Evolutionary conservation across 2,888 invertebrate species (phyloP).

Genomic region (Malthinus seriepunctatus): DNA sequence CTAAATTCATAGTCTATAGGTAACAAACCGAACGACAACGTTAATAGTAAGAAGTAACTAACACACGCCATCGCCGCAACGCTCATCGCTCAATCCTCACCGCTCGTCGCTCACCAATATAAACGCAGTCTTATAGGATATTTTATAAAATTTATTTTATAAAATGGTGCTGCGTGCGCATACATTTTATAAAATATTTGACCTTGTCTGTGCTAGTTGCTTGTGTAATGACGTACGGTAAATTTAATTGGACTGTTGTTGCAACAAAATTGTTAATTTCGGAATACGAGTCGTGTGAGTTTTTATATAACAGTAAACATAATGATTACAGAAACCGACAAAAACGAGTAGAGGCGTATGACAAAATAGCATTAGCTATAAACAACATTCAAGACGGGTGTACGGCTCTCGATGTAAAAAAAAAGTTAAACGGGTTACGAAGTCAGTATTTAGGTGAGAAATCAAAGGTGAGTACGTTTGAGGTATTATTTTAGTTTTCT

Average conservation of each 20-base stretch:
- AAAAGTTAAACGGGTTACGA: background rate
- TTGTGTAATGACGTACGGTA: background rate
- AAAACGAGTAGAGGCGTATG: background rate
- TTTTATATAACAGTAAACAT: background rate
- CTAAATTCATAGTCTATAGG: too few species aligned
- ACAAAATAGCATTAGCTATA: background rate
- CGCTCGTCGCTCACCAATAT: too few species aligned
- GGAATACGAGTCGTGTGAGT: background rate
- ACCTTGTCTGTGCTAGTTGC: background rate
- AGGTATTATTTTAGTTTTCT: too few species aligned
- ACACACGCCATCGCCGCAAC: too few species aligned
- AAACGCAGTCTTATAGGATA: too few species aligned
- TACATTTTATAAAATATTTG: background rate
- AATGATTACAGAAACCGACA: background rate
- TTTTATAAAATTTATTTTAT: background rate
- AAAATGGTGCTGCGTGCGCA: background rate
- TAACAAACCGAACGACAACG: too few species aligned
- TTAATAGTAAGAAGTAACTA: too few species aligned
- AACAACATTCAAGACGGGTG: too few species aligned
- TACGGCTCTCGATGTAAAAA: background rate
- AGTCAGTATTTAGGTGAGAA: background rate
- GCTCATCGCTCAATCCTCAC: too few species aligned
- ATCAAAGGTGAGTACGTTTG: background rate
- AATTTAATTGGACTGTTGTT: background rate
- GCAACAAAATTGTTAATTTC: background rate